phyloP scores from a whole-genome alignment of 2,797 vertebrate species.

The Denticeps clupeoides region DNA sequence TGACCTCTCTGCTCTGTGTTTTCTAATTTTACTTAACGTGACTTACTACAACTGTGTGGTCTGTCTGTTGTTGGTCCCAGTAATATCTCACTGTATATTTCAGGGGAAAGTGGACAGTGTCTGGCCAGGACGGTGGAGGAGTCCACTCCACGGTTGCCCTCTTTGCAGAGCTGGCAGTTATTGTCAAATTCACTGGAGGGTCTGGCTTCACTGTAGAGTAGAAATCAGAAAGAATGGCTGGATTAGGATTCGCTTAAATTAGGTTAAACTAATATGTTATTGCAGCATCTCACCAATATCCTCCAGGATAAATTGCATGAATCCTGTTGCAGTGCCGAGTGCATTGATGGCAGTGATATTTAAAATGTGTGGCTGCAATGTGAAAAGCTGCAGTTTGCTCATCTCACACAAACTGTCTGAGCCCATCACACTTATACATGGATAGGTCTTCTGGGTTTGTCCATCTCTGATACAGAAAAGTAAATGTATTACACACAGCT shows the following conservation, averaged over 20 bases:
- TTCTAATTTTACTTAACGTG: no score
- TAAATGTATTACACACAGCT: background rate
- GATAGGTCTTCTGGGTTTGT: constrained; percentile 18
- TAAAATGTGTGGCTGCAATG: constrained; percentile 41
- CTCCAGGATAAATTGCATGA: constrained; percentile 50
- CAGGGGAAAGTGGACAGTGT: constrained; percentile 48
- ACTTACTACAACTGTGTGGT: constrained; percentile 28
- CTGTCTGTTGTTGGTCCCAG: constrained; percentile 26
- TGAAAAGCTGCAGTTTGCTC: constrained; percentile 45
- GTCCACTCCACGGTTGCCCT: constrained; percentile 48
- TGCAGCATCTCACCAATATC: constrained; percentile 48
- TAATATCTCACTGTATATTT: constrained; percentile 55
- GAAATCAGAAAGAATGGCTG: background rate
- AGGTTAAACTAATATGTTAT: background rate
- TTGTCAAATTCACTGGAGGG: constrained; percentile 46
- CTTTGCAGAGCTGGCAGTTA: constrained; percentile 24
- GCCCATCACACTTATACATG: background rate
- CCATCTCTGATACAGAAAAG: constrained; percentile 4
- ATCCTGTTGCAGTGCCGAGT: constrained; percentile 35
- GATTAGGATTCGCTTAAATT: background rate
- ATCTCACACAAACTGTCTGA: constrained; percentile 41
- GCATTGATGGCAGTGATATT: constrained; percentile 55
- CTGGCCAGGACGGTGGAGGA: constrained; percentile 51
- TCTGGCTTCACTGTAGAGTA: constrained; percentile 57
- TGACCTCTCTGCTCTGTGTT: no score